phyloP scores from a whole-genome alignment of 2,797 vertebrate species.

The Morelia viridis region DNA sequence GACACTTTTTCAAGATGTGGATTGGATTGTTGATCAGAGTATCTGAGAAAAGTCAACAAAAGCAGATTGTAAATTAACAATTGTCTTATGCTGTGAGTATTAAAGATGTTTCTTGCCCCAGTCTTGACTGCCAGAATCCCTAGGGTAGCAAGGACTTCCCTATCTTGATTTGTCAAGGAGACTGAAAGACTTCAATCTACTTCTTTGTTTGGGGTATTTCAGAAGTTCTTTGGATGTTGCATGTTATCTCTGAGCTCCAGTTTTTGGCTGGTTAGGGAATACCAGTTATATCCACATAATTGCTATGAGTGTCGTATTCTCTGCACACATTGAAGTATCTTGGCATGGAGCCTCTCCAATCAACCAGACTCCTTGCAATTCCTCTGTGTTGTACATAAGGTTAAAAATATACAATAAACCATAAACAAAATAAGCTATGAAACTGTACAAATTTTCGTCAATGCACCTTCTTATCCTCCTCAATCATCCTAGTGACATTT shows the following conservation, averaged over 20 bases:
- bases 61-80: background rate
- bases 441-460: too few relatives aligned
- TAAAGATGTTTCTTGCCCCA: background rate
- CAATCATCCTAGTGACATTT: background rate
- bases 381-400: too few relatives aligned
- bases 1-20: background rate
- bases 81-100: background rate
- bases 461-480: too few relatives aligned
- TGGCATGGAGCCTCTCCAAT: too few relatives aligned
- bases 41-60: background rate
- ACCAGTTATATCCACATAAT: too few relatives aligned
- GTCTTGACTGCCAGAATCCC: too few relatives aligned
- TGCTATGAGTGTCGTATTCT: too few relatives aligned
- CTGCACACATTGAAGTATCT: too few relatives aligned
- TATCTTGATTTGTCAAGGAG: background rate
- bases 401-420: too few relatives aligned
- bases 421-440: too few relatives aligned
- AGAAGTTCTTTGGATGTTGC: background rate
- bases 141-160: background rate
- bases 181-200: background rate
- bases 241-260: background rate
- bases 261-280: too few relatives aligned
- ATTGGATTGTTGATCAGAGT: background rate
- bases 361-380: too few relatives aligned
- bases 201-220: background rate